Conservation (phyloP, 1,140 invertebrate genomes). For the Acromyrmex heyeri region DNA sequence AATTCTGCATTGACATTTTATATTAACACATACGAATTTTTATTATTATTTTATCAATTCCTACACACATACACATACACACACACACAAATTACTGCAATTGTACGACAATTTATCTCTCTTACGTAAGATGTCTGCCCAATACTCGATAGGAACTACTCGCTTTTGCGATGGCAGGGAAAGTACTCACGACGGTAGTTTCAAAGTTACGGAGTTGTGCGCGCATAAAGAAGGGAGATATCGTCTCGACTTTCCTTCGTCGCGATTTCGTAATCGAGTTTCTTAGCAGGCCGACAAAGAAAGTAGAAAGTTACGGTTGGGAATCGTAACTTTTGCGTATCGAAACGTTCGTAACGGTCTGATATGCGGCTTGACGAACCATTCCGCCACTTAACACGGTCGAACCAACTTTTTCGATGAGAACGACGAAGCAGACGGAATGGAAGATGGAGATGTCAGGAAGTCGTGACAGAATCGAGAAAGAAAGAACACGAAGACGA, state of each 20-base stretch:
- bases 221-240: conserved; percentile 15
- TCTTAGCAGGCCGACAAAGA: conserved; percentile 45
- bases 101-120: conserved; percentile 4
- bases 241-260: conserved; percentile 3
- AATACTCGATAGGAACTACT: conserved; percentile 9
- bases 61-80: too few relatives aligned
- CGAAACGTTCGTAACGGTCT: conserved; percentile 59
- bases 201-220: conserved; percentile 25
- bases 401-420: conserved; percentile 54
- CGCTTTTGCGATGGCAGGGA: neutral
- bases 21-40: too few relatives aligned
- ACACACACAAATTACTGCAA: neutral
- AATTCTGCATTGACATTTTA: too few relatives aligned
- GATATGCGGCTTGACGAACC: conserved; percentile 61
- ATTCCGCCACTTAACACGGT: conserved; percentile 58
- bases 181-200: conserved; percentile 21
- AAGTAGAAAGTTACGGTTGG: conserved; percentile 54
- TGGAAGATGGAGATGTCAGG: neutral
- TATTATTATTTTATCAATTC: conserved; percentile 10
- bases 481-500: neutral
- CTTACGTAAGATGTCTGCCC: neutral
- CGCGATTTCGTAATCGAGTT: conserved; percentile 53
- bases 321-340: conserved; percentile 63
- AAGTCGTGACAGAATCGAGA: conserved; percentile 5
- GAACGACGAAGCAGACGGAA: neutral